Base-by-base conservation (phyloP, 2,113 vertebrate species). In the Pelvicachromis taeniatus region DNA sequence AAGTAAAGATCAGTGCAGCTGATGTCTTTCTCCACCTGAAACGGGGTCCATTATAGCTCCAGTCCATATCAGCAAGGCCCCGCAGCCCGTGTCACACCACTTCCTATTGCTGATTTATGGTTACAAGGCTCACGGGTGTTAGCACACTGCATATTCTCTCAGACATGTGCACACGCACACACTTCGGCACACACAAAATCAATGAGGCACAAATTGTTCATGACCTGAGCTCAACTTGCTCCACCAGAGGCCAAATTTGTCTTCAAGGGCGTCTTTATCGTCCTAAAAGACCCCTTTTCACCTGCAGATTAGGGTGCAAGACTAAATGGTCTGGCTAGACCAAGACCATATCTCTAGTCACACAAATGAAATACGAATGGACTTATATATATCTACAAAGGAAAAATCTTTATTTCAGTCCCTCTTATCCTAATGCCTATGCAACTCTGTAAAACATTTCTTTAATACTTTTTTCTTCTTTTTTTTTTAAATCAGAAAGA, bases 21-120 rank as follows among this genome's bases (percentile, higher is more conserved):
- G 96, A 97, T 97, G 96, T 96, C 96, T 96, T 94, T 96, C 94
- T 96, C 93, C 94, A 95, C 95, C 95, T 96, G 96, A 96, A 97
- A 97, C 96, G 93, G 95, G 81, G 92, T 95, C 96, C 95, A 87
- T 92, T 91, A 94, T 84, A 86, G 85, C 70, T 80, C 77, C 87
- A 83, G 90, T 90, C 89, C 84, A 55, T 92, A 93, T 91, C 86
- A 91, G 92, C 79, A 80, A 50, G 89, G 73, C 90, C 88, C 86
- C 83, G 93, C 91, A 90, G 95, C 95, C 94, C 84, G 91, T 95
- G 96, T 97, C 96, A 96, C 96, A 94, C 94, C 95, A 94, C 95
- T 94, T 94, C 87, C 85, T 90, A 82, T 86, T 53, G 80, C 88
- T 91, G 92, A 94, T 93, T 90, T 93, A 94, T 87, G 80, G 82